phyloP scores from a whole-genome alignment of 2,113 vertebrate species.

The Phyllostomus discolor region DNA sequence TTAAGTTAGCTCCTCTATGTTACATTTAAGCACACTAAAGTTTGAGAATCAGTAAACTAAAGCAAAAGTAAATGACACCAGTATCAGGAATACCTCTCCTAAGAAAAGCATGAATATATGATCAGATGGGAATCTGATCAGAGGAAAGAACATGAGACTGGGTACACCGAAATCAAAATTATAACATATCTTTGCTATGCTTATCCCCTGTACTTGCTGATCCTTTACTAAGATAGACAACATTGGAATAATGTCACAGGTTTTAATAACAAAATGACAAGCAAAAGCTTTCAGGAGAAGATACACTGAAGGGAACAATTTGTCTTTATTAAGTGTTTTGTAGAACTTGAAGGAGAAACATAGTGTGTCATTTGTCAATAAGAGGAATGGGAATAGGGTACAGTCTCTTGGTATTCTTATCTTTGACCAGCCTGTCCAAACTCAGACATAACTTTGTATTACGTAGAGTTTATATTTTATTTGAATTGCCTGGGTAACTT shows the following conservation, averaged over 20 bases:
- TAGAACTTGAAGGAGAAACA: not conserved
- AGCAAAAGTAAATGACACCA: not conserved
- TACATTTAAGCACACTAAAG: not conserved
- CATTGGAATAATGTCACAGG: not conserved
- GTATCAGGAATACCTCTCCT: not conserved
- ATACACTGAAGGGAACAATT: not conserved
- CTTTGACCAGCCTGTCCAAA: not conserved
- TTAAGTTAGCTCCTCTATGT: not conserved
- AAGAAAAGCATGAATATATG: not conserved
- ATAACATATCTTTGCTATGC: not conserved
- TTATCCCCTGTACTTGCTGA: not conserved
- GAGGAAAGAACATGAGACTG: not conserved
- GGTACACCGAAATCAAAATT: not conserved
- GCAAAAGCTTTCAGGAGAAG: not conserved
- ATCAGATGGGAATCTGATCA: not conserved
- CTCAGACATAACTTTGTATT: not conserved
- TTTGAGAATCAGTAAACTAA: conserved; percentile 1
- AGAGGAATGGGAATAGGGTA: not conserved
- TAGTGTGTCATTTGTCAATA: not conserved
- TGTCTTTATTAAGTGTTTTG: not conserved
- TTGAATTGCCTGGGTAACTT: not conserved
- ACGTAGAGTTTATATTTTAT: not conserved
- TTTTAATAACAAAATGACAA: not conserved
- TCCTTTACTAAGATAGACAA: not conserved
- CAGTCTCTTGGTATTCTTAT: not conserved